Conservation (phyloP, 2,888 invertebrate species). For the Eupithecia pulchellata region DNA sequence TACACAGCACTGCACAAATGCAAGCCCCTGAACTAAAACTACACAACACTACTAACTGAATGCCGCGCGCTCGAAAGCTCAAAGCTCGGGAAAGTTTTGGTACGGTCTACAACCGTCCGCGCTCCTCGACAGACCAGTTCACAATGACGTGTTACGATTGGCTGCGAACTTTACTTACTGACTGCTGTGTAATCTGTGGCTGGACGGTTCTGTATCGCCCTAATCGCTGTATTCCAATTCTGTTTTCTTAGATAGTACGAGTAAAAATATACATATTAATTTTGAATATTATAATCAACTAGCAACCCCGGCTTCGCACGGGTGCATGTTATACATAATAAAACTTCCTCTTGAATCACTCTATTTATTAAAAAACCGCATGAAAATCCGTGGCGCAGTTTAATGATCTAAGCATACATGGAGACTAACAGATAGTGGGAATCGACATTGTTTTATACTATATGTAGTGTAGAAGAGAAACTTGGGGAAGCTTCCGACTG, state of each 20-base stretch:
- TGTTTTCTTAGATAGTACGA: neutral
- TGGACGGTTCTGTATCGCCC: neutral
- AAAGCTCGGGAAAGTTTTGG: slow-evolving; percentile 39
- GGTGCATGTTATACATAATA: too few relatives aligned
- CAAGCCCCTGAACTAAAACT: slow-evolving; percentile 56
- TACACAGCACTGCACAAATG: slow-evolving; percentile 60
- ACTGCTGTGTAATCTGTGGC: slow-evolving; percentile 3
- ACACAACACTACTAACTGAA: slow-evolving; percentile 45
- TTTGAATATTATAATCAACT: too few relatives aligned
- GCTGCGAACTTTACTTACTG: slow-evolving; percentile 1
- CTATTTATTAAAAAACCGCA: too few relatives aligned
- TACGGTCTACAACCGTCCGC: slow-evolving; percentile 33
- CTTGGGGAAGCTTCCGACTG: too few relatives aligned
- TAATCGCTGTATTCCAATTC: neutral
- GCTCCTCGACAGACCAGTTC: slow-evolving; percentile 28
- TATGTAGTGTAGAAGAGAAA: too few relatives aligned
- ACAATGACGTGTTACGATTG: slow-evolving; percentile 31
- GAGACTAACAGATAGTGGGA: too few relatives aligned
- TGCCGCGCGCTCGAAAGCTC: slow-evolving; percentile 11
- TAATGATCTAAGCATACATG: too few relatives aligned
- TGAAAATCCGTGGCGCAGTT: too few relatives aligned
- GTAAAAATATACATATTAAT: too few relatives aligned
- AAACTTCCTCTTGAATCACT: too few relatives aligned
- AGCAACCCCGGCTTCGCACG: too few relatives aligned
- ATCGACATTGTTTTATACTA: too few relatives aligned